A percentile compares a stretch with the other conserved stretches of the same genome.
phyloP scores from a whole-genome alignment of 2,888 invertebrate species.

The Agonopterix subpropinquella region DNA sequence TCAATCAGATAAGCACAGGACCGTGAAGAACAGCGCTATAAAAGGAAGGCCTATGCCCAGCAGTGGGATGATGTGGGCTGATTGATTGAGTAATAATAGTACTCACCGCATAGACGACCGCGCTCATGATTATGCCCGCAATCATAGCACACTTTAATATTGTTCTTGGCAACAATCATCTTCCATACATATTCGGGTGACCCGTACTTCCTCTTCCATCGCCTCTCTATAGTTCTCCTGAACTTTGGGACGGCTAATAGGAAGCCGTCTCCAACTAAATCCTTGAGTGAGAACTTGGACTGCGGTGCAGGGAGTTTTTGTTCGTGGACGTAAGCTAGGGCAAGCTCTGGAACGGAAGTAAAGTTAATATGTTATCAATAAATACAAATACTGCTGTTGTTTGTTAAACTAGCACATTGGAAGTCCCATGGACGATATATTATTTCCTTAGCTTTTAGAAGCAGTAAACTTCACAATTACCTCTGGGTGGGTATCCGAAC shows the following conservation, averaged over 20 bases:
- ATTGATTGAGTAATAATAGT: not conserved
- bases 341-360: conserved; percentile 37
- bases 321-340: conserved; percentile 44
- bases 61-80: too few species aligned
- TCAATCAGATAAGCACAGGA: too few species aligned
- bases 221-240: conserved; percentile 84
- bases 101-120: conserved; percentile 88
- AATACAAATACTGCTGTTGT: too few species aligned
- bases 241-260: conserved; percentile 89
- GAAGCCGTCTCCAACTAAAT: conserved; percentile 83
- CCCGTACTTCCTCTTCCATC: conserved; percentile 84
- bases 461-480: conserved; percentile 21
- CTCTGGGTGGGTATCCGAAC: conserved; percentile 55
- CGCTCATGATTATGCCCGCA: conserved; percentile 92
- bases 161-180: conserved; percentile 81
- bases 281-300: conserved; percentile 72
- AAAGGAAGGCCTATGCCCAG: too few species aligned
- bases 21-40: too few species aligned
- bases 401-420: too few species aligned
- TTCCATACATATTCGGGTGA: conserved; percentile 80
- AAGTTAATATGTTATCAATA: too few species aligned
- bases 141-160: conserved; percentile 83
- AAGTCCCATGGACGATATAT: too few species aligned
- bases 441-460: too few species aligned
- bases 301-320: conserved; percentile 18